Evolutionary conservation across 1,140 invertebrate species (phyloP).

Genomic region (Rhagoletis zephyria): DNA sequence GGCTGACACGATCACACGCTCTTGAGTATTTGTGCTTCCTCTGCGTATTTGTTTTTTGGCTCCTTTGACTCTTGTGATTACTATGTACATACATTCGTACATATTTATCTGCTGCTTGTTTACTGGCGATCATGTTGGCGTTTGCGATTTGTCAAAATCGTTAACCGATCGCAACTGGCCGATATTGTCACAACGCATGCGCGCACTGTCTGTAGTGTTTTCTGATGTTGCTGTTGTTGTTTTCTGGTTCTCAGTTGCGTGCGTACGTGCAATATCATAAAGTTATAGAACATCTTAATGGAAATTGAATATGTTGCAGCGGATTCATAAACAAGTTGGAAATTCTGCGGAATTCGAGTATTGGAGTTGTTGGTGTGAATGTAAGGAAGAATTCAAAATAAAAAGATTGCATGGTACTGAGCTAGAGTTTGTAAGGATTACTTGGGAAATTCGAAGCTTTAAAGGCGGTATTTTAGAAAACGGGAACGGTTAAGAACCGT

Average conservation of each 20-base stretch:
- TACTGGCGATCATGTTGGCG: slow-evolving; percentile 42
- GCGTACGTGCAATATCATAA: slow-evolving; percentile 60
- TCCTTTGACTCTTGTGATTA: neutral
- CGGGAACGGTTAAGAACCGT: too few species aligned
- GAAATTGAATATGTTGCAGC: slow-evolving; percentile 32
- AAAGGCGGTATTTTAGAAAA: too few species aligned
- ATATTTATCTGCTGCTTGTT: neutral
- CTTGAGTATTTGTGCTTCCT: slow-evolving; percentile 19
- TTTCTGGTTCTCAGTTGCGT: neutral
- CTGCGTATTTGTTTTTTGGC: neutral
- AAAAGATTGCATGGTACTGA: too few species aligned
- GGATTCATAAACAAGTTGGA: slow-evolving; percentile 16
- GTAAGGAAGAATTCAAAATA: too few species aligned
- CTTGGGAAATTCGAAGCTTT: too few species aligned
- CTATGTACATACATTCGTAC: neutral
- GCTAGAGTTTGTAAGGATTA: too few species aligned
- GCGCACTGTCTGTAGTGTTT: neutral
- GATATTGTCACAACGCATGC: slow-evolving; percentile 46
- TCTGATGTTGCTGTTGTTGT: neutral
- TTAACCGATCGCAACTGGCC: slow-evolving; percentile 66
- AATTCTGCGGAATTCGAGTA: slow-evolving; percentile 1
- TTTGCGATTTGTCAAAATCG: slow-evolving; percentile 70
- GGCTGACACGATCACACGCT: slow-evolving; percentile 44
- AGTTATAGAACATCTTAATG: slow-evolving; percentile 69
- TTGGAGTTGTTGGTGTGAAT: too few species aligned